phyloP scores from a whole-genome alignment of 92 coral and sea anemone species.

The Heteractis magnifica region DNA sequence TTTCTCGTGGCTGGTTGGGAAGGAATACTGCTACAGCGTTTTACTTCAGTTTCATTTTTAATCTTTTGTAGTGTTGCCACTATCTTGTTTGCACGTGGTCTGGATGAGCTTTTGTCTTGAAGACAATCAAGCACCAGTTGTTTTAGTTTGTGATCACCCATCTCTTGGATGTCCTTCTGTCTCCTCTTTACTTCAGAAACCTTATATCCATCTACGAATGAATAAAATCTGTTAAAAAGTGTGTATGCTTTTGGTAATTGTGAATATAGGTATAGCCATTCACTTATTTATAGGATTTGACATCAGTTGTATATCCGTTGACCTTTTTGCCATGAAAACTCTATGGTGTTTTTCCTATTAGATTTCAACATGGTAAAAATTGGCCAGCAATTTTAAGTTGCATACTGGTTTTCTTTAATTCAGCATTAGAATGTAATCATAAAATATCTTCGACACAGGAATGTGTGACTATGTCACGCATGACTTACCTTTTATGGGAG shows the following conservation, averaged over 20 bases:
- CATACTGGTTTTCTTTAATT: too few relatives aligned
- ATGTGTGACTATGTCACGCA: background rate
- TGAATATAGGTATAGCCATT: background rate
- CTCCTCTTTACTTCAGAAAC: constrained; percentile 66
- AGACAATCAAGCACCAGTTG: constrained; percentile 63
- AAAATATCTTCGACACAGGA: background rate
- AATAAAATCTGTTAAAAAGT: background rate
- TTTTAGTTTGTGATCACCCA: constrained; percentile 56
- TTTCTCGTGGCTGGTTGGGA: background rate
- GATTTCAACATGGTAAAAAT: too few relatives aligned
- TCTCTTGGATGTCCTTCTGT: constrained; percentile 55
- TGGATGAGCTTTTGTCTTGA: constrained; percentile 48
- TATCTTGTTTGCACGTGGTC: constrained; percentile 51
- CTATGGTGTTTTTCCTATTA: too few relatives aligned
- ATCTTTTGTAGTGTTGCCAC: constrained; percentile 42
- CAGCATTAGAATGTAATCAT: background rate
- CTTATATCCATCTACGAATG: constrained; percentile 11
- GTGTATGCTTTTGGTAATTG: background rate
- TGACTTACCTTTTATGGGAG: constrained; percentile 36
- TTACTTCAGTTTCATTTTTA: background rate
- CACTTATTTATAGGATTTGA: background rate
- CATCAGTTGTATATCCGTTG: too few relatives aligned
- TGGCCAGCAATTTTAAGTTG: too few relatives aligned
- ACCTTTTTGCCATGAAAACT: too few relatives aligned
- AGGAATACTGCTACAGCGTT: too few relatives aligned